These are phyloP conservation scores for Syngnathus acus DNA, from an alignment of 2,797 vertebrate genomes.

Conservation along the genomic window DNA sequence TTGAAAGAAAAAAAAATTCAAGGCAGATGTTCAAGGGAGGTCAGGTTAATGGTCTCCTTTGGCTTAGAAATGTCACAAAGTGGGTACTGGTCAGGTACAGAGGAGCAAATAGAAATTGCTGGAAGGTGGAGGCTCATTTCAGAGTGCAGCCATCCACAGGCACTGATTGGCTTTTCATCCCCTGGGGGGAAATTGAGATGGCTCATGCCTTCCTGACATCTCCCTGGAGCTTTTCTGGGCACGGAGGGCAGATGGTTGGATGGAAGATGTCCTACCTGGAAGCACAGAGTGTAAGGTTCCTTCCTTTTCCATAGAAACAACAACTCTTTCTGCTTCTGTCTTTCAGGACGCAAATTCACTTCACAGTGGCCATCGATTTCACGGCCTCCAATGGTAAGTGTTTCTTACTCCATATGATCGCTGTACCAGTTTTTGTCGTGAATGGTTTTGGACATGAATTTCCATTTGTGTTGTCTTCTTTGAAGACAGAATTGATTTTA, in stretches of 20 bases:
- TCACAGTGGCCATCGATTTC: conserved; percentile 98
- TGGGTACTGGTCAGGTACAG: not conserved
- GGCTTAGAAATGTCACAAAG: conserved; percentile 1
- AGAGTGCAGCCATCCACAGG: not conserved
- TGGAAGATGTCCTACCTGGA: not conserved
- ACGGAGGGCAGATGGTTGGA: not conserved
- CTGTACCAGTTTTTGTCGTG: conserved; percentile 14
- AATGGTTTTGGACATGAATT: not conserved
- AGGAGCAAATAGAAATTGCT: not conserved
- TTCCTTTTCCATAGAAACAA: not conserved
- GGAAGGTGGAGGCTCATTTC: not conserved
- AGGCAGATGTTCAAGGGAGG: not conserved
- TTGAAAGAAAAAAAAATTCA: not conserved
- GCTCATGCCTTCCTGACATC: not conserved
- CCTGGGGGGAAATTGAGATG: not conserved
- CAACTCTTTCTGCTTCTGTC: conserved; percentile 28
- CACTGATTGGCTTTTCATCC: not conserved
- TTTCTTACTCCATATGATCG: conserved; percentile 15
- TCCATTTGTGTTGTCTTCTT: not conserved
- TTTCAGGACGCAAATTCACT: conserved; percentile 92
- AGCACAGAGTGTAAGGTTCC: not conserved
- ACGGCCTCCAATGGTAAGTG: conserved; percentile 92
- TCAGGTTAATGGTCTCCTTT: not conserved
- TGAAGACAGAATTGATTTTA: too few relatives aligned
- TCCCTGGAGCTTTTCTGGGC: not conserved